Conservation (phyloP, 2,888 invertebrate genomes). For the Acleris cristana region DNA sequence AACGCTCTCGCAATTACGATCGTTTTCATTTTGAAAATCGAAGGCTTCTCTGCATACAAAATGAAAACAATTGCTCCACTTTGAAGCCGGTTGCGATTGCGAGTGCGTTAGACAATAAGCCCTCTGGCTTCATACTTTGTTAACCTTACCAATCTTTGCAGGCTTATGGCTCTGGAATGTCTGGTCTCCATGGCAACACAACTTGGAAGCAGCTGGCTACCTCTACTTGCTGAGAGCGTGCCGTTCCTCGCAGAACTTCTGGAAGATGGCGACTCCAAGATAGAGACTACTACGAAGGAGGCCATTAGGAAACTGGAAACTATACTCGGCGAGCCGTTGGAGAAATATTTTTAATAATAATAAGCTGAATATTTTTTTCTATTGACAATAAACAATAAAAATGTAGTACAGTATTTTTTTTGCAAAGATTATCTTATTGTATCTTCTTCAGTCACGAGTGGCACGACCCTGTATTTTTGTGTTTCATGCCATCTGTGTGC, state of each 20-base stretch:
- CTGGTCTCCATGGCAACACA: conserved; percentile 91
- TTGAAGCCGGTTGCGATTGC: no score
- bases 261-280: conserved; percentile 93
- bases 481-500: no score
- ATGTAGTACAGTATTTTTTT: no score
- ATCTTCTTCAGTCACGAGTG: neutral
- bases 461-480: no score
- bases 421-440: neutral
- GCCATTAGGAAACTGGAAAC: conserved; percentile 93
- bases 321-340: conserved; percentile 94
- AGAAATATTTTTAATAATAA: conserved; percentile 89
- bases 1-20: no score
- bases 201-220: conserved; percentile 94
- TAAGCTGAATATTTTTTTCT: neutral
- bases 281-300: conserved; percentile 91
- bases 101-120: no score
- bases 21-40: no score
- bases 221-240: conserved; percentile 95
- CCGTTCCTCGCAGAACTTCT: conserved; percentile 96
- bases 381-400: no score
- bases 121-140: neutral
- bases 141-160: conserved; percentile 46
- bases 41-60: no score
- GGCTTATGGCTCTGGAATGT: conserved; percentile 88
- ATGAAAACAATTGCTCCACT: no score